These are phyloP conservation scores for Cosmia trapezina DNA, from an alignment of 2,888 invertebrate species.

Conservation along the genomic window DNA sequence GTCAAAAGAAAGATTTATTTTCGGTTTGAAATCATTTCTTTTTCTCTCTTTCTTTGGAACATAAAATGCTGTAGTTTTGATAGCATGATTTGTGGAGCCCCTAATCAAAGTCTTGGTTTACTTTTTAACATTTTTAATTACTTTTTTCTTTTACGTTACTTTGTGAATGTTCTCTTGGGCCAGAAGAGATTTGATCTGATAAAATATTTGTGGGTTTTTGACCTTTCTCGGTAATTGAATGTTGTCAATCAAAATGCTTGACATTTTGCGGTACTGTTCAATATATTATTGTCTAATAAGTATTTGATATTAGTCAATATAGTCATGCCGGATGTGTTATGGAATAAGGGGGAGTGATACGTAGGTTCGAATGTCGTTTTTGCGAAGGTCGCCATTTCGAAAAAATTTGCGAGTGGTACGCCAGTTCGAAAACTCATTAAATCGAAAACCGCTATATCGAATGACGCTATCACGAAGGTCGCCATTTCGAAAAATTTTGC, in stretches of 20 bases:
- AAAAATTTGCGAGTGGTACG: too few species aligned
- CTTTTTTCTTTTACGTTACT: slow-evolving; percentile 24
- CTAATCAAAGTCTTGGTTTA: slow-evolving; percentile 46
- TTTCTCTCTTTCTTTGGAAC: slow-evolving; percentile 39
- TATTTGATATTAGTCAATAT: slow-evolving; percentile 7
- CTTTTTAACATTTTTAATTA: slow-evolving; percentile 43
- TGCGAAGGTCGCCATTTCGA: too few species aligned
- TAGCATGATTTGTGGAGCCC: slow-evolving; percentile 51
- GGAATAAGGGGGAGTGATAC: too few species aligned
- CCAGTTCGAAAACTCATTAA: too few species aligned
- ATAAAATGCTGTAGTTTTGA: slow-evolving; percentile 43
- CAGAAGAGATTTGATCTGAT: slow-evolving; percentile 3
- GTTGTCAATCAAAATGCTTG: slow-evolving; percentile 26
- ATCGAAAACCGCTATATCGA: too few species aligned
- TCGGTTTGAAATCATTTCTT: slow-evolving; percentile 24
- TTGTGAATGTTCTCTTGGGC: slow-evolving; percentile 3
- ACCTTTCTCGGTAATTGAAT: slow-evolving; percentile 20
- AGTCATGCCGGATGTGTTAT: neutral
- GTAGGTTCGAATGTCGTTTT: too few species aligned
- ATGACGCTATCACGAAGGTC: too few species aligned
- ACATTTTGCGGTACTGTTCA: slow-evolving; percentile 10
- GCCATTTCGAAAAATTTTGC: too few species aligned
- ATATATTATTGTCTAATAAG: slow-evolving; percentile 2
- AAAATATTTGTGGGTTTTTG: slow-evolving; percentile 17
- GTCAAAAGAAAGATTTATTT: slow-evolving; percentile 40